Conservation (phyloP, 2,888 invertebrate genomes). For the Nomada fabriciana region DNA sequence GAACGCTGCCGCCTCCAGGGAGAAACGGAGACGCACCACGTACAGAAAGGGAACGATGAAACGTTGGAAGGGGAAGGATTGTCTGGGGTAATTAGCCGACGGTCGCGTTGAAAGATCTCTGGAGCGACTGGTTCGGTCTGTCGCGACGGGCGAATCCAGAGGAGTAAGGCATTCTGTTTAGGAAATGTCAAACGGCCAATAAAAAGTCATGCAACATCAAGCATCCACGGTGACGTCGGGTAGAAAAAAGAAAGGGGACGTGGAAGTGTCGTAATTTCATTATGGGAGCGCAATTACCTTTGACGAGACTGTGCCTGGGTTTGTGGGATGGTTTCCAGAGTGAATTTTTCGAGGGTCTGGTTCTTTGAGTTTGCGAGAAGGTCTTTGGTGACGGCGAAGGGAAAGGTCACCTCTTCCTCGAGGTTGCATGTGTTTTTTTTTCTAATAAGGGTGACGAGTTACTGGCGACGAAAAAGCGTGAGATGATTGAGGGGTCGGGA, state of each 20-base stretch:
- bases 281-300: slow-evolving; percentile 75
- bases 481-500: too few species aligned
- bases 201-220: slow-evolving; percentile 86
- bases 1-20: slow-evolving; percentile 30
- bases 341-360: slow-evolving; percentile 12
- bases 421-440: slow-evolving; percentile 22
- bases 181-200: slow-evolving; percentile 86
- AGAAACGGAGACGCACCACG: slow-evolving; percentile 27
- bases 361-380: slow-evolving; percentile 6
- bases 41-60: neutral
- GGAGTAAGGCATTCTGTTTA: slow-evolving; percentile 75
- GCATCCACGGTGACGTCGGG: slow-evolving; percentile 67
- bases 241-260: slow-evolving; percentile 15
- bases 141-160: slow-evolving; percentile 61
- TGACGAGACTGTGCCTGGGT: neutral
- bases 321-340: neutral
- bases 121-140: slow-evolving; percentile 53
- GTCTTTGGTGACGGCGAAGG: slow-evolving; percentile 20
- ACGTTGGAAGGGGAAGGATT: slow-evolving; percentile 33
- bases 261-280: slow-evolving; percentile 74
- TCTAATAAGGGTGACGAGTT: neutral
- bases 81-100: slow-evolving; percentile 78
- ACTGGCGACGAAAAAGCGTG: too few species aligned
- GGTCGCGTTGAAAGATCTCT: slow-evolving; percentile 71
- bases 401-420: slow-evolving; percentile 45